Conservation (phyloP, 1,140 invertebrate species). For the Zaprionus camerounensis region DNA sequence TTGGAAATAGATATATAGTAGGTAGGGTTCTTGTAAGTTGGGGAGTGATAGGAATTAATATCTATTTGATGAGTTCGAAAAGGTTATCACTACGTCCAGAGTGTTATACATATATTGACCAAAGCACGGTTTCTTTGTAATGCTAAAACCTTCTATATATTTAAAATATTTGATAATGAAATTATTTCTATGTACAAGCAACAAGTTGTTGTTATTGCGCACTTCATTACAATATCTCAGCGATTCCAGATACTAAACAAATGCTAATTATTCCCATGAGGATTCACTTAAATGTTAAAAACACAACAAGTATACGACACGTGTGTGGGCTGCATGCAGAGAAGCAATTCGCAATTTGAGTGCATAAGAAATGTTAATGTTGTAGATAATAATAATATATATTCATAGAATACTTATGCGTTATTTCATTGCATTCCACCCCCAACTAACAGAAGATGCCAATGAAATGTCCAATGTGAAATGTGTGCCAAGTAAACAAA, state of each 20-base stretch:
- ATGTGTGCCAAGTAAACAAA: slow-evolving; percentile 72
- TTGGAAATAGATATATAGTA: neutral
- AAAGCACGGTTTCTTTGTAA: neutral
- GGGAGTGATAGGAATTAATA: too few species aligned
- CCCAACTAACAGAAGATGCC: slow-evolving; percentile 37
- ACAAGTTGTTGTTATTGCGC: neutral
- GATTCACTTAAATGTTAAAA: neutral
- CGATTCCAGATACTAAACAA: neutral
- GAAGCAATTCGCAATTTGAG: slow-evolving; percentile 34
- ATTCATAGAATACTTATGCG: neutral
- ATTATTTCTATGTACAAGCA: neutral
- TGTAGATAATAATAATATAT: slow-evolving; percentile 25
- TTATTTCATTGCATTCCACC: slow-evolving; percentile 33
- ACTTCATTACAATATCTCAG: neutral
- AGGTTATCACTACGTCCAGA: too few species aligned
- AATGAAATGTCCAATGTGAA: slow-evolving; percentile 59
- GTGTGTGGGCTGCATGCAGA: slow-evolving; percentile 24
- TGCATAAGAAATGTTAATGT: slow-evolving; percentile 55
- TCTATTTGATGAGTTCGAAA: too few species aligned
- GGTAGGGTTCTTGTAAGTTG: neutral
- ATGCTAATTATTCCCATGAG: slow-evolving; percentile 30
- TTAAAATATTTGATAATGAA: neutral
- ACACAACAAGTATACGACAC: slow-evolving; percentile 47
- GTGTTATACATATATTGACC: neutral
- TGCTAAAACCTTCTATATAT: too few species aligned